Evolutionary conservation across 1,140 invertebrate species (phyloP).

Genomic region (Pectinophora gossypiella): DNA sequence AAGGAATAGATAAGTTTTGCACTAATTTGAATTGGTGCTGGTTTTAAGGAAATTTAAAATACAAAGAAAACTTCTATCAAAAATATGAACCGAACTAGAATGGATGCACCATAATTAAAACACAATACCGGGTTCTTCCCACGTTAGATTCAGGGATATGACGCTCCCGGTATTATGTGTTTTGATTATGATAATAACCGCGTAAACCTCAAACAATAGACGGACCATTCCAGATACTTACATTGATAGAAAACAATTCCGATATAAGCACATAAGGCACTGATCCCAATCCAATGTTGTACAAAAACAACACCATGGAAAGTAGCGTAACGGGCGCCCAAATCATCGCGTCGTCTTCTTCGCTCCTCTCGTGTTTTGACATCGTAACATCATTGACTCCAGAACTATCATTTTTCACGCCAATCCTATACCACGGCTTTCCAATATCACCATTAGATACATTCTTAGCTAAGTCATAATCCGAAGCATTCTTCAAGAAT

Average conservation of each 20-base stretch:
- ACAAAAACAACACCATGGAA: constrained; percentile 54
- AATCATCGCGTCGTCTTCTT: constrained; percentile 16
- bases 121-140: too few relatives aligned
- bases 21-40: too few relatives aligned
- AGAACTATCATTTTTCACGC: constrained; percentile 21
- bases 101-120: too few relatives aligned
- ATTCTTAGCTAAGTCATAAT: constrained; percentile 15
- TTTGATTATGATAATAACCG: too few relatives aligned
- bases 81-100: too few relatives aligned
- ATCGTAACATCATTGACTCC: constrained; percentile 15
- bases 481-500: constrained; percentile 27
- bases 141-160: too few relatives aligned
- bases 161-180: too few relatives aligned
- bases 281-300: constrained; percentile 64
- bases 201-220: too few relatives aligned
- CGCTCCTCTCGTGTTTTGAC: constrained; percentile 15
- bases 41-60: too few relatives aligned
- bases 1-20: too few relatives aligned
- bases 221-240: constrained; percentile 47
- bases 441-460: constrained; percentile 14
- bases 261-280: constrained; percentile 64
- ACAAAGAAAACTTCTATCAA: too few relatives aligned
- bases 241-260: constrained; percentile 60
- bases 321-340: constrained; percentile 50
- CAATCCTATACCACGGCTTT: constrained; percentile 30